Conservation (phyloP, 2,888 invertebrate genomes). For the Oxystoma pomonae region DNA sequence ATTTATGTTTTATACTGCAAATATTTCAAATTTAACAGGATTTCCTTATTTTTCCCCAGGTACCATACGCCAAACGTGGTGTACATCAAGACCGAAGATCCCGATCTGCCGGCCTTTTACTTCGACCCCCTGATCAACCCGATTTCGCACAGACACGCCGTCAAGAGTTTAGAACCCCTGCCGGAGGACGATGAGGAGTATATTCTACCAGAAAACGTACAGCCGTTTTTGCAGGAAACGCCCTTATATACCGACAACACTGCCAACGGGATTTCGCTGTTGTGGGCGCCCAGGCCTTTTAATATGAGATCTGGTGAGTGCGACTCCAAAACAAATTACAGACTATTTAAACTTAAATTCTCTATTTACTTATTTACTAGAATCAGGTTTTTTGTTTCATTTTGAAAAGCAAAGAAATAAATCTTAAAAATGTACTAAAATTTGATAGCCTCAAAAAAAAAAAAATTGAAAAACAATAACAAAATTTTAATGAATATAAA, state of each 20-base stretch:
- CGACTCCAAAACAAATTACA: too few relatives aligned
- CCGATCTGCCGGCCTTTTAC: slow-evolving; percentile 98
- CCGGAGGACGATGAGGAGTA: slow-evolving; percentile 96
- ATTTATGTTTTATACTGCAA: not conserved
- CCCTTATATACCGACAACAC: slow-evolving; percentile 98
- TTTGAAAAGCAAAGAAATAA: too few relatives aligned
- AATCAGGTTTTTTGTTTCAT: too few relatives aligned
- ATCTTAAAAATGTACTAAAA: too few relatives aligned
- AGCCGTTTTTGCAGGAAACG: slow-evolving; percentile 90
- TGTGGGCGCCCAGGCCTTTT: slow-evolving; percentile 98
- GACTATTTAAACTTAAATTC: too few relatives aligned
- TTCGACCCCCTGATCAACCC: slow-evolving; percentile 99
- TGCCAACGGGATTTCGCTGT: slow-evolving; percentile 93
- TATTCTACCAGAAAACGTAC: slow-evolving; percentile 82
- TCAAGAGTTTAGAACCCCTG: slow-evolving; percentile 76
- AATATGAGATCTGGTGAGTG: slow-evolving; percentile 83
- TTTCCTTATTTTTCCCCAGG: slow-evolving; percentile 65
- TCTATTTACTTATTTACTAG: too few relatives aligned
- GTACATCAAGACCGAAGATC: slow-evolving; percentile 99
- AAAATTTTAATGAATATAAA: too few relatives aligned
- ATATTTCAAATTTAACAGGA: not conserved
- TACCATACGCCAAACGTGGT: slow-evolving; percentile 99
- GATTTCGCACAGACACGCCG: slow-evolving; percentile 89
- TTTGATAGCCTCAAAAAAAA: too few relatives aligned
- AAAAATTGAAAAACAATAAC: too few relatives aligned